These are phyloP conservation scores for Puffinus mauretanicus DNA, from an alignment of 2,113 vertebrate genomes.

Conservation along the genomic window DNA sequence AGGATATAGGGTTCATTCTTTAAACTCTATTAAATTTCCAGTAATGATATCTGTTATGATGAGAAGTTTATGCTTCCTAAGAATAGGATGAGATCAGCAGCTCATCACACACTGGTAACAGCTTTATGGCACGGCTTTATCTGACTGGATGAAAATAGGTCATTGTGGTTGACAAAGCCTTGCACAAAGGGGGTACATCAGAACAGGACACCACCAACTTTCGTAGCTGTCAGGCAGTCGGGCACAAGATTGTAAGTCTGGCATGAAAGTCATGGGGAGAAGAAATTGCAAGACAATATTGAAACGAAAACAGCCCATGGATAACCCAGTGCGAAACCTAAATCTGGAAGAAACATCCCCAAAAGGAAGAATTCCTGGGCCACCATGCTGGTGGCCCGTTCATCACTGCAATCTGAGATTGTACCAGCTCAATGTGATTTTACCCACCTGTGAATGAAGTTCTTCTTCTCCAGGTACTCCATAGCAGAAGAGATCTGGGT, in stretches of 20 bases:
- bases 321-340: neutral
- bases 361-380: neutral
- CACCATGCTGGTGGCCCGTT: neutral
- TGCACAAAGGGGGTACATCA: neutral
- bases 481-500: constrained; percentile 99
- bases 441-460: constrained; percentile 95
- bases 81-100: neutral
- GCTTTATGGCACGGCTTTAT: neutral
- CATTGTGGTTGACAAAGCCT: neutral
- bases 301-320: neutral
- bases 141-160: neutral
- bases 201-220: neutral
- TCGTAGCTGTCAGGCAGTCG: neutral
- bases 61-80: neutral
- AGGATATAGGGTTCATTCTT: neutral
- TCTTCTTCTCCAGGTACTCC: constrained; percentile 98
- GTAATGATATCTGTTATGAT: neutral
- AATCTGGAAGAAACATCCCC: neutral
- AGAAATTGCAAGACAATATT: neutral
- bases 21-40: neutral
- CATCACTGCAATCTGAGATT: neutral
- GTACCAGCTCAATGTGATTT: neutral
- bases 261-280: neutral
- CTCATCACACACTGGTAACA: neutral
- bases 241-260: neutral